Percentiles rank a stretch among this genome's conserved stretches.
phyloP scores from a whole-genome alignment of 2,888 invertebrate species.

The Amiota communis region DNA sequence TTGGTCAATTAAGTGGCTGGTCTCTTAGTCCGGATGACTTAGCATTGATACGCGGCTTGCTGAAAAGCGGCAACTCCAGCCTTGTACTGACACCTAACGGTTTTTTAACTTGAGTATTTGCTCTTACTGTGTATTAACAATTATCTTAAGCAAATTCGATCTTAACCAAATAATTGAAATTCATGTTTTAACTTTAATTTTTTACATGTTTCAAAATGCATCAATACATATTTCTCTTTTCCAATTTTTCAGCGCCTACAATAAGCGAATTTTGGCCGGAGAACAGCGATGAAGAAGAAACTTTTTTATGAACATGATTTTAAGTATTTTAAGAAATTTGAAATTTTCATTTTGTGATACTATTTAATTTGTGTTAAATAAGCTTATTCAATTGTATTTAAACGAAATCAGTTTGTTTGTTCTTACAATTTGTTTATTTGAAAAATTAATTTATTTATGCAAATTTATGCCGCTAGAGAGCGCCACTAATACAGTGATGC shows the following conservation, averaged over 20 bases:
- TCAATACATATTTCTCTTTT: slow-evolving; percentile 14
- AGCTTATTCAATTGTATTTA: not conserved
- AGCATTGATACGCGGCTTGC: slow-evolving; percentile 78
- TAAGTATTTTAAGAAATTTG: not conserved
- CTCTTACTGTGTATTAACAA: slow-evolving; percentile 30
- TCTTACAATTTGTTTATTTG: too few relatives aligned
- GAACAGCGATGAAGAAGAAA: slow-evolving; percentile 29
- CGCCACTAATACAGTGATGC: too few relatives aligned
- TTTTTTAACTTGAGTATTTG: slow-evolving; percentile 71
- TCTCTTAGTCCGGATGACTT: slow-evolving; percentile 79
- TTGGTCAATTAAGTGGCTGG: slow-evolving; percentile 82
- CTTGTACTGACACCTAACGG: slow-evolving; percentile 78
- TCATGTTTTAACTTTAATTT: not conserved
- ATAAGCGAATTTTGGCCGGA: slow-evolving; percentile 35
- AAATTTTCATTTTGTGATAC: slow-evolving; percentile 10
- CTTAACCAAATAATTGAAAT: not conserved
- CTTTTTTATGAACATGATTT: slow-evolving; percentile 38
- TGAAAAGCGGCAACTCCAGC: slow-evolving; percentile 80
- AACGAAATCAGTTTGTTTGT: too few relatives aligned
- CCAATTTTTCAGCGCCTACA: slow-evolving; percentile 56
- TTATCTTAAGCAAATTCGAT: not conserved
- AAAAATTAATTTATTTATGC: too few relatives aligned
- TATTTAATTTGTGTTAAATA: slow-evolving; percentile 18
- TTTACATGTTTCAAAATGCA: not conserved
- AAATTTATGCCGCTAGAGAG: too few relatives aligned